Percentiles rank a stretch among this genome's conserved stretches.
Conservation (phyloP, 1,140 invertebrate species). For the Neelides sp. region DNA sequence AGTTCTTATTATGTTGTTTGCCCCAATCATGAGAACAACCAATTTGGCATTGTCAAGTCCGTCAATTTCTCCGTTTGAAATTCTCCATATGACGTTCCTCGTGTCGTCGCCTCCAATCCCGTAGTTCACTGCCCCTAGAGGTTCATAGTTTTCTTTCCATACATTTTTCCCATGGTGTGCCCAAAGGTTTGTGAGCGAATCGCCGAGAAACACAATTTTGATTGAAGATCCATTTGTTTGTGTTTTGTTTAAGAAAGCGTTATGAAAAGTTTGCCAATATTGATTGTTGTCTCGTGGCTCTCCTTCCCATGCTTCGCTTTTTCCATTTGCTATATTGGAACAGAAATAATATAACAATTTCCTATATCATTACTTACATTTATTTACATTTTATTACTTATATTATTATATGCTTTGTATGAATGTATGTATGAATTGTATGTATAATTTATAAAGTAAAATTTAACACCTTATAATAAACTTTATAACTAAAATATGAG, state of each 20-base stretch:
- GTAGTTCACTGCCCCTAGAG: slow-evolving; percentile 40
- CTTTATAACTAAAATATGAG: too few species aligned
- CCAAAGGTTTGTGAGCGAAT: slow-evolving; percentile 20
- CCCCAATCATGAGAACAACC: slow-evolving; percentile 22
- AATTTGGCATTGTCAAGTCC: slow-evolving; percentile 39
- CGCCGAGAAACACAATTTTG: slow-evolving; percentile 15
- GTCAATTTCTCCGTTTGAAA: slow-evolving; percentile 46
- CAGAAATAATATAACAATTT: too few species aligned
- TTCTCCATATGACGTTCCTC: slow-evolving; percentile 45
- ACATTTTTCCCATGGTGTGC: slow-evolving; percentile 4
- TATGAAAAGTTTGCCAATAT: slow-evolving; percentile 14
- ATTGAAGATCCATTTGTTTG: slow-evolving; percentile 5
- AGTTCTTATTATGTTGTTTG: slow-evolving; percentile 10
- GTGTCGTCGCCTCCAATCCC: slow-evolving; percentile 47
- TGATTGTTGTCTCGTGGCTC: too few species aligned
- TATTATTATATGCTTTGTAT: too few species aligned
- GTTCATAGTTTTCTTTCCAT: slow-evolving; percentile 16
- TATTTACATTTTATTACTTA: too few species aligned
- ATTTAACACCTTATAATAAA: too few species aligned
- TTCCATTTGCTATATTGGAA: too few species aligned
- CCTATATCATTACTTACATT: too few species aligned
- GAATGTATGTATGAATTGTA: too few species aligned
- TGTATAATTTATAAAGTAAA: too few species aligned
- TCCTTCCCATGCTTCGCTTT: too few species aligned
- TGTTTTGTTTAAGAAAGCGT: slow-evolving; percentile 4